Conservation (phyloP, 2,888 invertebrate genomes). For the Oegoconia quadripuncta region DNA sequence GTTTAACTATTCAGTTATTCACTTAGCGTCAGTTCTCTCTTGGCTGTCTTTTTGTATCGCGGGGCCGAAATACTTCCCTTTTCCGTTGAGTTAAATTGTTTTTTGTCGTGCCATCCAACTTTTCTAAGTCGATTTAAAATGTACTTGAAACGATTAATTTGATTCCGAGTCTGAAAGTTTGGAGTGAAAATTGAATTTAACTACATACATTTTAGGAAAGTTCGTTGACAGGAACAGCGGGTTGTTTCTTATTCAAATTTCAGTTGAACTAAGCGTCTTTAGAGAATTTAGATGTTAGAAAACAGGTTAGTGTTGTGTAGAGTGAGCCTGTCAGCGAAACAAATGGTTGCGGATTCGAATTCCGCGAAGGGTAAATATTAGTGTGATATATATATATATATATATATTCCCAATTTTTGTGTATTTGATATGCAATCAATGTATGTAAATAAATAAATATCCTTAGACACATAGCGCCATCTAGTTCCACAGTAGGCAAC, state of each 20-base stretch:
- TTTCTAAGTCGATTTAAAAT: constrained; percentile 53
- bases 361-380: too few relatives aligned
- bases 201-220: constrained; percentile 22
- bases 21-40: constrained; percentile 68
- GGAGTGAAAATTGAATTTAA: constrained; percentile 41
- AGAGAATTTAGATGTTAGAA: not conserved
- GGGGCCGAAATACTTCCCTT: constrained; percentile 45
- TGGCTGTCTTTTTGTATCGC: constrained; percentile 64
- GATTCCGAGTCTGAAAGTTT: constrained; percentile 40
- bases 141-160: constrained; percentile 52
- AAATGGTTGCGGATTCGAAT: too few relatives aligned
- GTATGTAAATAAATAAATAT: too few relatives aligned
- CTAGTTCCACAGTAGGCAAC: too few relatives aligned
- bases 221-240: constrained; percentile 9
- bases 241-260: constrained; percentile 8
- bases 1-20: constrained; percentile 78
- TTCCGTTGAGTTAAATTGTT: constrained; percentile 32
- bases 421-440: too few relatives aligned
- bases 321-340: too few relatives aligned
- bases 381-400: too few relatives aligned
- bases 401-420: too few relatives aligned
- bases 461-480: too few relatives aligned
- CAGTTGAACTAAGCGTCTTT: constrained; percentile 1
- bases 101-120: constrained; percentile 34
- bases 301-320: too few relatives aligned